Evolutionary conservation across 2,888 invertebrate genomes (phyloP).

Genomic region (Eledona agricola): DNA sequence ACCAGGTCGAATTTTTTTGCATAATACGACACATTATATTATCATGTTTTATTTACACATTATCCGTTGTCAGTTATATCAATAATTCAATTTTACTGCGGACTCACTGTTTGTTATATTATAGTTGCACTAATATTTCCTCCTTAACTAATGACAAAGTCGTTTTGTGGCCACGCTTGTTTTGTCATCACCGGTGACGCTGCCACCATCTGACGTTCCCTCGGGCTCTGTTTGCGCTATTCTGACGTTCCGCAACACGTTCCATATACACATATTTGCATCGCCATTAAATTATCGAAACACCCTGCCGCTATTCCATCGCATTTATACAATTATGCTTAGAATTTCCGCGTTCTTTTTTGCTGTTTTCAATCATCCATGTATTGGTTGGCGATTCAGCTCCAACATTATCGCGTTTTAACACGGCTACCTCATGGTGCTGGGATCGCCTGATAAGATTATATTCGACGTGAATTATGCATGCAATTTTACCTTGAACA

Average conservation of each 20-base stretch:
- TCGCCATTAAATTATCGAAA: slow-evolving; percentile 19
- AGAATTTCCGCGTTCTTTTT: neutral
- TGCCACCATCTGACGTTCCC: slow-evolving; percentile 38
- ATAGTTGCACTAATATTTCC: too few species aligned
- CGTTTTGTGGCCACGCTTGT: slow-evolving; percentile 27
- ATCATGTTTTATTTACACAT: too few species aligned
- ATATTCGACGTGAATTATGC: slow-evolving; percentile 44
- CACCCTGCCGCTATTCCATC: slow-evolving; percentile 1
- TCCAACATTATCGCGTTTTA: slow-evolving; percentile 1
- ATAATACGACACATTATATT: too few species aligned
- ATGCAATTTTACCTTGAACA: slow-evolving; percentile 31
- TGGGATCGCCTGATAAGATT: slow-evolving; percentile 36
- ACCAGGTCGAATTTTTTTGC: too few species aligned
- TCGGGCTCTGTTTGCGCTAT: slow-evolving; percentile 38
- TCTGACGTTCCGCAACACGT: slow-evolving; percentile 20
- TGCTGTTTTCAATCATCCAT: neutral
- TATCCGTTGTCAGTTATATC: too few species aligned
- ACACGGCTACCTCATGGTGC: slow-evolving; percentile 28
- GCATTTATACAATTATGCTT: slow-evolving; percentile 4
- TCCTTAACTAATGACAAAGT: slow-evolving; percentile 37
- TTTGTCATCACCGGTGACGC: slow-evolving; percentile 25
- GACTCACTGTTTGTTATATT: too few species aligned
- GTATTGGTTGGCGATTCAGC: neutral
- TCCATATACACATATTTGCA: slow-evolving; percentile 17
- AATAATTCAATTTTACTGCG: too few species aligned